These are phyloP conservation scores for Coranthus polyacanthus DNA, from an alignment of 2,797 vertebrate genomes.

Conservation along the genomic window DNA sequence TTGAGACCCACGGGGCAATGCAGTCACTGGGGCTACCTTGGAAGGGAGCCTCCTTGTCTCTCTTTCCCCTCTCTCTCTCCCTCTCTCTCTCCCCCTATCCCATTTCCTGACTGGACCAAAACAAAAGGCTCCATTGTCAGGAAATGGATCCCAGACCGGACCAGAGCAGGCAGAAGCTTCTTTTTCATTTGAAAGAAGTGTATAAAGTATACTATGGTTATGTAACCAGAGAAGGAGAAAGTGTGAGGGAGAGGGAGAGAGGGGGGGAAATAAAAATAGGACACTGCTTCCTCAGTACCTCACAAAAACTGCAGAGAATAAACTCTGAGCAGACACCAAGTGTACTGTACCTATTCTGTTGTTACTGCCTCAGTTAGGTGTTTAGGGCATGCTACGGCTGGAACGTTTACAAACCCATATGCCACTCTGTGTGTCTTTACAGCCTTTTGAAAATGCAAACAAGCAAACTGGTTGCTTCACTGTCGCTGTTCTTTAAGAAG, in stretches of 20 bases:
- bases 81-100: slow-evolving; percentile 36
- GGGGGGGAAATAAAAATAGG: slow-evolving; percentile 39
- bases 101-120: slow-evolving; percentile 74
- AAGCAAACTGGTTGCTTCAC: background rate
- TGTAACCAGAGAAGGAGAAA: slow-evolving; percentile 65
- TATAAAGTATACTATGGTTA: slow-evolving; percentile 65
- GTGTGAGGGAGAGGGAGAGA: slow-evolving; percentile 5
- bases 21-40: slow-evolving; percentile 56
- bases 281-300: slow-evolving; percentile 29
- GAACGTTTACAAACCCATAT: background rate
- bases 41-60: slow-evolving; percentile 33
- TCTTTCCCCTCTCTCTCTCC: slow-evolving; percentile 9
- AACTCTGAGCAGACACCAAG: slow-evolving; percentile 33
- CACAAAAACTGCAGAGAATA: slow-evolving; percentile 42
- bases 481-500: background rate
- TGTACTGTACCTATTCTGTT: slow-evolving; percentile 13
- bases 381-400: background rate
- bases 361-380: slow-evolving; percentile 8
- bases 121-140: slow-evolving; percentile 85
- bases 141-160: slow-evolving; percentile 78
- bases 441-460: slow-evolving; percentile 9
- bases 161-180: slow-evolving; percentile 67
- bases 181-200: slow-evolving; percentile 68
- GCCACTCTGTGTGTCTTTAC: background rate
- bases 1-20: slow-evolving; percentile 55